Base-by-base conservation (phyloP, 2,113 vertebrate genomes). In the Phoxinus phoxinus region DNA sequence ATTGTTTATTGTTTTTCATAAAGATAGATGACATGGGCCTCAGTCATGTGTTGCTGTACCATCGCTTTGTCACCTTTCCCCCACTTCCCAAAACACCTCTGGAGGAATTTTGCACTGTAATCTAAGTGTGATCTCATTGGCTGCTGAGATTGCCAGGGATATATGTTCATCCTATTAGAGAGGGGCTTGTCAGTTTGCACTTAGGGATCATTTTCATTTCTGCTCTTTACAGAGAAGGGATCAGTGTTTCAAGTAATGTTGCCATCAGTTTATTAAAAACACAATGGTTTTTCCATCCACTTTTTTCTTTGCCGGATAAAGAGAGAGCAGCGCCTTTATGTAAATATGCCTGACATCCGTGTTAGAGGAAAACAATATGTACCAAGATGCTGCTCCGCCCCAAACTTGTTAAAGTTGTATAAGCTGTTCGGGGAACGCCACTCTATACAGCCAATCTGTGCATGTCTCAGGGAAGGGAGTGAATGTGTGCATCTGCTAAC, bases 371-470 rank as follows among this genome's bases (percentile, higher is more conserved):
- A 74, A 83, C 65, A 72, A 32, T n/a, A 59, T 73, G 19, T 41
- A 59, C 32, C 79, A 53, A 67, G 19, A 51, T 83, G 76, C 72
- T 86, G 75, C 63, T 75, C 56, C 77, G 44, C 73, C 35, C 48
- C 32, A 61, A 69, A 61, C 44, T 41, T 8, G 19, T 67, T 85
- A 84, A 89, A 86, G 74, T 86, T 73, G 82, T 27, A n/a, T 65
- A 91, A 90, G 41, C 82, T 71, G 11, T 48, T 4, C 32, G 32
- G 67, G 84, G 72, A 88, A 83, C 3, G 6, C 86, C 59, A 59
- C 85, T 6, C 82, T 78, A 71, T 53, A 86, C 30, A 89, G 88
- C 90, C 91, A 94, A 93, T 94, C 90, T 87, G 69, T 41, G 73
- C 88, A 77, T 27, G 7, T 79, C 74, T 17, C 1, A 9, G 0